Conservation (phyloP, 2,797 vertebrate genomes). For the Helostoma temminkii region DNA sequence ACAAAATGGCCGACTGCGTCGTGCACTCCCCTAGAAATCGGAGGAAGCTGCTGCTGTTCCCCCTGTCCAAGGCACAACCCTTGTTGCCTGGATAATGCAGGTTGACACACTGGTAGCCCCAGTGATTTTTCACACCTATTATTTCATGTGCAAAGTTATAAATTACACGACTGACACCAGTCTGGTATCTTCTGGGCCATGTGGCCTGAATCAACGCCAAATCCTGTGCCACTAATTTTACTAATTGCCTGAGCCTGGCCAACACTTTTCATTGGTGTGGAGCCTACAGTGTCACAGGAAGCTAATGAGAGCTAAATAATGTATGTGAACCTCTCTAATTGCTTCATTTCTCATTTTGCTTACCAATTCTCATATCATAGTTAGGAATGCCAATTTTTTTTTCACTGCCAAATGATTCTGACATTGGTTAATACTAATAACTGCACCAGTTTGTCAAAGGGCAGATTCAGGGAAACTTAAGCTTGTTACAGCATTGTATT, state of each 20-base stretch:
- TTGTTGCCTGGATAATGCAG: conserved; percentile 74
- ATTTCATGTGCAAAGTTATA: conserved; percentile 86
- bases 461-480: conserved; percentile 50
- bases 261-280: conserved; percentile 86
- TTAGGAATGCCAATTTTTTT: conserved; percentile 76
- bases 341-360: conserved; percentile 89
- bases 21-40: conserved; percentile 48
- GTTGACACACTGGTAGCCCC: conserved; percentile 75
- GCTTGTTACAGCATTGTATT: conserved; percentile 37
- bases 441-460: conserved; percentile 62
- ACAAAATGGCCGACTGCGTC: conserved; percentile 77
- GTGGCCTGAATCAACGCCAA: conserved; percentile 88
- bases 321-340: conserved; percentile 89
- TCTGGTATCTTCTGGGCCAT: conserved; percentile 88
- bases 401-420: conserved; percentile 68
- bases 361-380: conserved; percentile 85
- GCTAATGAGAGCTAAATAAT: conserved; percentile 91
- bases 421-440: conserved; percentile 81
- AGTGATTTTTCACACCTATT: conserved; percentile 87
- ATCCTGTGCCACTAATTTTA: conserved; percentile 89
- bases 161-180: conserved; percentile 85
- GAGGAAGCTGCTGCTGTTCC: conserved; percentile 59
- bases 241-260: conserved; percentile 88
- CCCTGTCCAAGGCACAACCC: conserved; percentile 71
- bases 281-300: conserved; percentile 86